Evolutionary conservation across 1,140 invertebrate genomes (phyloP).

Genomic region (Parasteatoda tepidariorum): DNA sequence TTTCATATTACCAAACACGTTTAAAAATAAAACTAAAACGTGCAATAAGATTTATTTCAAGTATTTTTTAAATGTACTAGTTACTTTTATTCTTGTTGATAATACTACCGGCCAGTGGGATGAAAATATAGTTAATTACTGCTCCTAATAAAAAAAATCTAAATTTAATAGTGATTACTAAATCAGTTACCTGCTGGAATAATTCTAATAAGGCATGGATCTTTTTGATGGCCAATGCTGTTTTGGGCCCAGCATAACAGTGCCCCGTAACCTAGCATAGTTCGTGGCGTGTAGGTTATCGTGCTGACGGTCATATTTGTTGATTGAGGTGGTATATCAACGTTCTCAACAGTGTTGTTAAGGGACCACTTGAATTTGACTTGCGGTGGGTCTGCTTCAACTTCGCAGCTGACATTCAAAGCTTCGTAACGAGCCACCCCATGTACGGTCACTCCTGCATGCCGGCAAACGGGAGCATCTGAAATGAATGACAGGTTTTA

Average conservation of each 20-base stretch:
- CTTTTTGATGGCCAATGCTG: slow-evolving; percentile 76
- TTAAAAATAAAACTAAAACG: too few relatives aligned
- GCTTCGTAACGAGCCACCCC: slow-evolving; percentile 90
- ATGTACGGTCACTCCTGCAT: slow-evolving; percentile 79
- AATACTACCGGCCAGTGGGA: too few relatives aligned
- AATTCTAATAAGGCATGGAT: slow-evolving; percentile 89
- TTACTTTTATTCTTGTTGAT: too few relatives aligned
- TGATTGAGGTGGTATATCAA: slow-evolving; percentile 35
- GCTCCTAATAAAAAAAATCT: too few relatives aligned
- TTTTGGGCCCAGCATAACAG: slow-evolving; percentile 70
- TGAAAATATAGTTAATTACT: too few relatives aligned
- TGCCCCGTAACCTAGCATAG: slow-evolving; percentile 87
- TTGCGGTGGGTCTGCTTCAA: slow-evolving; percentile 63
- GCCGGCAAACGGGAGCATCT: slow-evolving; percentile 87
- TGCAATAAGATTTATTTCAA: too few relatives aligned
- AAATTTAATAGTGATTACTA: too few relatives aligned
- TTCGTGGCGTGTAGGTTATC: slow-evolving; percentile 73
- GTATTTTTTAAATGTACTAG: too few relatives aligned
- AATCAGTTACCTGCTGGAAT: slow-evolving; percentile 78
- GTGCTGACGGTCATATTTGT: slow-evolving; percentile 32
- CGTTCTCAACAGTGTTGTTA: slow-evolving; percentile 79
- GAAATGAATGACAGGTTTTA: too few relatives aligned
- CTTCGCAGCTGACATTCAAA: slow-evolving; percentile 84
- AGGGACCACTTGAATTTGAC: slow-evolving; percentile 63
- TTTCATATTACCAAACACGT: too few relatives aligned